Base-by-base conservation (phyloP, 2,888 invertebrate species). In the Psylliodes chrysocephalus region DNA sequence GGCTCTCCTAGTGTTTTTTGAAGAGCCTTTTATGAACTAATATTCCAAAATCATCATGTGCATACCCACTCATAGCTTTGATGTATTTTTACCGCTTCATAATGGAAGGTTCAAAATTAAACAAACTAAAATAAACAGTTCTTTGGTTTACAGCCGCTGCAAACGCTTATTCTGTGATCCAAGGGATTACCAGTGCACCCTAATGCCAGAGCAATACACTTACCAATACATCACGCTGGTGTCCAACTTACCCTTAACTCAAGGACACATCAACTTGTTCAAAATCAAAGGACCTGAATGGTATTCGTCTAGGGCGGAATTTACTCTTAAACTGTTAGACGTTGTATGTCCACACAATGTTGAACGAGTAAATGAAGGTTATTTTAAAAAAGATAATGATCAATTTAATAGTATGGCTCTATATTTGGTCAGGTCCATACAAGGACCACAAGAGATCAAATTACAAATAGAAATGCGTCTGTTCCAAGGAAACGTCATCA, bases 181-280 rank as follows among this genome's bases (percentile, higher is more conserved):
- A 18, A 87, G 89, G n/a, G 92, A 93, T 79, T 82, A 85, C 74
- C 85, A 88, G 19, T 98, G 98, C 75, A 85, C 90, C 55, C 88
- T 88, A 46, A 89, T 89, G 74, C 96, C 98, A 0, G 88, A 94
- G 46, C 92, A 94, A 54, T 93, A 93, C 79, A 95, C 95, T 28
- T 96, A 91, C 85, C 96, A 97, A 83, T 98, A 94, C 82, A 92
- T 98, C 73, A 93, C 96, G 0, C 90, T 98, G 75, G 93, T 94
- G 0, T 92, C 95, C 18, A 91, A 93, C 78, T 84, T 93, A 57
- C 90, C 90, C 54, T 86, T 95, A 35, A 61, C 75, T 5, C 72
- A 76, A 25, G 89, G 89, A 1, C 84, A 87, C 40, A 84, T 91
- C 33, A 92, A 93, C 57, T 85, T 98, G 6, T 97, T 98, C 82